Base-by-base conservation (phyloP, 2,888 invertebrate genomes). In the Chydorus sphaericus region DNA sequence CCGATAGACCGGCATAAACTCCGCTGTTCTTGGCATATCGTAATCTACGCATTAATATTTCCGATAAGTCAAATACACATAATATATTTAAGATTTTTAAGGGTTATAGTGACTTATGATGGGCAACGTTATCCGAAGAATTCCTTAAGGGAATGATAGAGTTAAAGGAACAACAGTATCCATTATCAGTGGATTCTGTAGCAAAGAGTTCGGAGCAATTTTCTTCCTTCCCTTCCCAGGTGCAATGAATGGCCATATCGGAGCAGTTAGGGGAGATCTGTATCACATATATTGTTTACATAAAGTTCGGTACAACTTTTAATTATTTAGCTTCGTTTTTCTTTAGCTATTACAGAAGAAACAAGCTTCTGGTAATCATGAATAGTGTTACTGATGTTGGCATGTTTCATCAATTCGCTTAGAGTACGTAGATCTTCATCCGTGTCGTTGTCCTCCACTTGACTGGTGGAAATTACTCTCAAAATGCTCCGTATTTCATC, bases 111-210 rank as follows among this genome's bases (percentile, higher is more conserved):
- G n/a, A n/a, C n/a, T n/a, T n/a, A n/a, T n/a, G n/a, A n/a, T n/a
- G n/a, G n/a, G n/a, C n/a, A n/a, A n/a, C n/a, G n/a, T n/a, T n/a
- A n/a, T n/a, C n/a, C n/a, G n/a, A n/a, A n/a, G 50, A 23, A 44
- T 23, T n/a, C n/a, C 31, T 28, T 14, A 20, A 20, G n/a, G 20
- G 11, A 4, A 29, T 11, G 16, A 56, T 44, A 14, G 56, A 37
- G 48, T 58, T 58, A 29, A 58, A 58, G n/a, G 58, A 50, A 44
- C 56, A 58, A 36, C 58, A 58, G 30, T 56, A 56, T 10, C 58
- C 58, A 50, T 55, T 38, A 52, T 58, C 56, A 6, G 58, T 58
- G 29, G 55, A 50, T 38, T 51, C 37, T 6, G 53, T n/a, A 30
- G 56, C 39, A 51, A 58, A 55, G 6, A 58, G 33, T 10, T 26